Evolutionary conservation across 2,797 vertebrate genomes (phyloP), one percentile per base, ranked within the genome.

Genomic region (Erithacus rubecula): DNA sequence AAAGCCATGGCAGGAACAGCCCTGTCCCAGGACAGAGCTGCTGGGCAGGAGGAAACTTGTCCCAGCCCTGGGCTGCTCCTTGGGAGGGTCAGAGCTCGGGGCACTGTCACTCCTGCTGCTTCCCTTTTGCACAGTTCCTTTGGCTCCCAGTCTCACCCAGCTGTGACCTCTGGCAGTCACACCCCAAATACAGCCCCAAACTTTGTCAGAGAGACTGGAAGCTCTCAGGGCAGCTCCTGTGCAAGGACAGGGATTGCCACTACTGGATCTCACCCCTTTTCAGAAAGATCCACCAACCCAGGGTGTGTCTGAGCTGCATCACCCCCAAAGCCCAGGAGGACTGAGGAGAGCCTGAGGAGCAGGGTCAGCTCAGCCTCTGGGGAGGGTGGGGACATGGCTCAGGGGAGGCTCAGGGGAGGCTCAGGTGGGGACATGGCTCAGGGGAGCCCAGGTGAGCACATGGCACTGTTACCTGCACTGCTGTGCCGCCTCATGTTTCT

Each of bases 401-500:
- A 23, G 0, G 22, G 16, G n/a, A 26, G 12, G 55, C 1, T 46
- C 7, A 24, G 75, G 65, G 49, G 43, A 23, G 11, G 55, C 1
- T 46, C 7, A 26, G 75, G 49, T 11, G 46, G 13, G 46, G 23
- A 24, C 46, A 47, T 14, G 23, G 22, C 22, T 4, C 23, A 47
- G 46, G 14, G 12, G 46, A 26, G 11, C 2, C 47, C 7, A 26
- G 75, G 51, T 8, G 44, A 21, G 44, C 44, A 44, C 44, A 3
- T 6, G 11, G 44, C 44, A 22, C 44, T 4, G 6, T 80, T 94
- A 99, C 99, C 98, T 98, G 98, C 98, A 6, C 97, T 95, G 87
- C 98, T 99, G 86, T 98, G 97, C 64, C 69, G 95, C 91, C 99
- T 98, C 98, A 99, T 98, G 56, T 98, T 99, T 96, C 99, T 97